Evolutionary conservation across 2,888 invertebrate genomes (phyloP), one percentile per base, ranked within the genome.

Genomic region (Chrysolina americana): DNA sequence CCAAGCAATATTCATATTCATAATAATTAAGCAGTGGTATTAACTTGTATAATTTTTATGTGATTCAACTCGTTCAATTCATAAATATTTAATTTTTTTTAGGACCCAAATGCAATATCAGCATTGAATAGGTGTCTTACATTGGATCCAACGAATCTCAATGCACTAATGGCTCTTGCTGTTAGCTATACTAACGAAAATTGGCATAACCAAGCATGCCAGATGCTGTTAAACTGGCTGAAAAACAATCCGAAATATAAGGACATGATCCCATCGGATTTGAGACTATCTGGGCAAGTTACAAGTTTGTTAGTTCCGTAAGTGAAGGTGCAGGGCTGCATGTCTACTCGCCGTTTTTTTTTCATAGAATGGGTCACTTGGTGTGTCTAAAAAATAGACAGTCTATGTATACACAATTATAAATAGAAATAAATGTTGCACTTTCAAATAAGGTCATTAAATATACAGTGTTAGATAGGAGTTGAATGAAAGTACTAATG

Each of bases 121-220:
- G 99, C 99, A 0, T 89, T 99, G 41, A 95, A 94, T 85, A 94
- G 93, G 87, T 97, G 97, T 74, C 86, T 97, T 65, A 91, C 92
- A 73, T 86, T 98, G 70, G 93, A 96, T 76, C 94, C 96, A 0
- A 90, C 91, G 11, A 97, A 98, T 87, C 89, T 94, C 65, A 91
- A 92, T 78, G 98, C 97, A 0, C 91, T 98, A 70, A 95, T 98
- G 92, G 93, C 96, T 0, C 89, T 99, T 70, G 96, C 98, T 47
- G 96, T 98, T 19, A 96, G 97, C 80, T 97, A 97, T 84, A 98
- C 99, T 8, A 99, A 99, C 89, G 99, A 99, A 89, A 96, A 95
- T 78, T 93, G 96, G 87, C 95, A 97, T 80, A 94, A 94, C 83
- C 95, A 95, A 88, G 98, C 99, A 3, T 95, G 96, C 80, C 91